Conservation (phyloP, 2,113 vertebrate species). For the Tenrec ecaudatus region DNA sequence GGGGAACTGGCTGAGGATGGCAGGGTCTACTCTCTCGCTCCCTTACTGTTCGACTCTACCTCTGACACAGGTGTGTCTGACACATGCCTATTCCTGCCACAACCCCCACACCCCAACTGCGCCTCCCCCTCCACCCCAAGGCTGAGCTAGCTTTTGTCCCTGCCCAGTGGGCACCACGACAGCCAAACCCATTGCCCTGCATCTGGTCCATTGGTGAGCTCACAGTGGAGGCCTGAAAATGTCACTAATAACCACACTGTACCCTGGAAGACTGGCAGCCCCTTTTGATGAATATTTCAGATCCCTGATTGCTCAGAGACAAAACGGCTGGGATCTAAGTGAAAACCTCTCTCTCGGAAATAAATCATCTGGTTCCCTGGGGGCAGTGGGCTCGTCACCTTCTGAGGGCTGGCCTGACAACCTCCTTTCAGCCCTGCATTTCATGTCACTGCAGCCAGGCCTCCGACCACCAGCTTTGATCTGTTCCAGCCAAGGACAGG, state of each 20-base stretch:
- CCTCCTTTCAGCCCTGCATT: neutral
- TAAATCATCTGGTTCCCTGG: neutral
- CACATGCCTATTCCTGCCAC: neutral
- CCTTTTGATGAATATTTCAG: conserved; percentile 77
- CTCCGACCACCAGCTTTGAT: neutral
- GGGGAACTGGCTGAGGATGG: neutral
- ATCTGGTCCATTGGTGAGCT: neutral
- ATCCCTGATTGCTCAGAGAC: conserved; percentile 50
- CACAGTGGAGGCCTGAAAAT: neutral
- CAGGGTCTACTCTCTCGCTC: neutral
- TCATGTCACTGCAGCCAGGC: neutral
- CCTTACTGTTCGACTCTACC: neutral
- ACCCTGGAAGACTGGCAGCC: neutral
- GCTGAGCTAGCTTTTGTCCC: neutral
- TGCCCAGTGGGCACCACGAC: neutral
- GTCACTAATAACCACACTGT: neutral
- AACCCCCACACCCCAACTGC: neutral
- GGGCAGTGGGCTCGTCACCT: neutral
- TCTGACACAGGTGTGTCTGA: neutral
- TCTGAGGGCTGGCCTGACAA: accelerated
- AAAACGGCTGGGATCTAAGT: conserved; percentile 51
- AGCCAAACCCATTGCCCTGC: neutral
- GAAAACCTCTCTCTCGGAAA: conserved; percentile 32
- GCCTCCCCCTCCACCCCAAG: neutral
- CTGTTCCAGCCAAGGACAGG: neutral